These are phyloP conservation scores for Nycticryphes semicollaris DNA, from an alignment of 2,113 vertebrate genomes.

Conservation along the genomic window DNA sequence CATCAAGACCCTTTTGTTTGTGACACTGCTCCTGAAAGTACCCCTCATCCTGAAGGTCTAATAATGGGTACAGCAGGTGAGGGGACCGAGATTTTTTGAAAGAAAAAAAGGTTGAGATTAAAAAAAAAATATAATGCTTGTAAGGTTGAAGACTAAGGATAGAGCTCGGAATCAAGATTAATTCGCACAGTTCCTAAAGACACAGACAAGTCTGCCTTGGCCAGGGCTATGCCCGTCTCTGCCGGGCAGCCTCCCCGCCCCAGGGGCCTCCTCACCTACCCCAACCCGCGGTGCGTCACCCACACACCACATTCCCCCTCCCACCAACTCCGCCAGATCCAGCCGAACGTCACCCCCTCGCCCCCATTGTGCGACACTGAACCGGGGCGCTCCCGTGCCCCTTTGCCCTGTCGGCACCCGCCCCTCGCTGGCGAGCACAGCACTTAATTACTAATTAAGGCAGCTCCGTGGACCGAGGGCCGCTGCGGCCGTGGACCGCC, in stretches of 20 bases:
- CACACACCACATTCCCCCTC: accelerated
- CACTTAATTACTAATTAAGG: accelerated
- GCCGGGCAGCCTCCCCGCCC: neutral
- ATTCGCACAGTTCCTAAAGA: neutral
- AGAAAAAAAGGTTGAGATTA: neutral
- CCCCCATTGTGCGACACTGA: neutral
- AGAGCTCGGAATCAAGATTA: no score
- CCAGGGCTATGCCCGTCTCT: accelerated
- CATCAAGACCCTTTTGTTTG: no score
- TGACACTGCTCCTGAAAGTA: accelerated
- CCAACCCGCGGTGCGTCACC: neutral
- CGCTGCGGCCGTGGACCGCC: neutral
- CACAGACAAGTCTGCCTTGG: accelerated
- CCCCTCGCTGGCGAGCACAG: neutral
- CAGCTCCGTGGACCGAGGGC: neutral
- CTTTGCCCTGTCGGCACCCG: no score
- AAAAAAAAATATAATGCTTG: neutral
- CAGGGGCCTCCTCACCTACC: neutral
- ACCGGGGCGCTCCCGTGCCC: no score
- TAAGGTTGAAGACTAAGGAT: no score
- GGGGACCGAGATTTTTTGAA: no score
- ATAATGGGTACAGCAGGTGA: accelerated
- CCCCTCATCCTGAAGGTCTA: no score
- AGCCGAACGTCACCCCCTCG: neutral
- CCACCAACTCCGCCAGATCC: neutral